Conservation (phyloP, 2,888 invertebrate genomes). For the Brachypterus glaber region DNA sequence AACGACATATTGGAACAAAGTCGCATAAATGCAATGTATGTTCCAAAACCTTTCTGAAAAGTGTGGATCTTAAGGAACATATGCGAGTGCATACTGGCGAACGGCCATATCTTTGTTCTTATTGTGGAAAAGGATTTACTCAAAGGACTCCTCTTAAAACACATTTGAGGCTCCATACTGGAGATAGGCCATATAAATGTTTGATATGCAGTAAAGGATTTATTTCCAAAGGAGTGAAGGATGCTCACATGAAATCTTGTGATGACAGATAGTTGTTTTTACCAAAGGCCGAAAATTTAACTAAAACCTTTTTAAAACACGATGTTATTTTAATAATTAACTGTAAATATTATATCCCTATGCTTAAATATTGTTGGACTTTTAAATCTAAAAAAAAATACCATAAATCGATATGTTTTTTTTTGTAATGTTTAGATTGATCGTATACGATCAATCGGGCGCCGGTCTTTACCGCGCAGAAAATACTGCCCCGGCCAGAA, state of each 20-base stretch:
- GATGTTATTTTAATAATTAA: no score
- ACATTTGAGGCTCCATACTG: constrained; percentile 52
- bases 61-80: constrained; percentile 49
- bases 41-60: constrained; percentile 49
- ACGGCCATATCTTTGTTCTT: constrained; percentile 51
- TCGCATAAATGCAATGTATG: constrained; percentile 35
- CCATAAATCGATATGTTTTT: no score
- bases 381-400: no score
- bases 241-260: constrained; percentile 33
- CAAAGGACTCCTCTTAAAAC: constrained; percentile 51
- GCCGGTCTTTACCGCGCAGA: no score
- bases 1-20: constrained; percentile 46
- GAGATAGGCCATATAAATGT: constrained; percentile 49
- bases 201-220: constrained; percentile 48
- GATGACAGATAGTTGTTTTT: no score
- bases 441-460: no score
- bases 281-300: no score
- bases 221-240: constrained; percentile 34
- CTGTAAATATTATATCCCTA: no score
- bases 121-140: constrained; percentile 52
- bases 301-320: no score
- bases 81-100: constrained; percentile 53
- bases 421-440: no score
- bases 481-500: no score
- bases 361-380: no score